Conservation (phyloP, 2,888 invertebrate genomes). For the Callimorpha dominula region DNA sequence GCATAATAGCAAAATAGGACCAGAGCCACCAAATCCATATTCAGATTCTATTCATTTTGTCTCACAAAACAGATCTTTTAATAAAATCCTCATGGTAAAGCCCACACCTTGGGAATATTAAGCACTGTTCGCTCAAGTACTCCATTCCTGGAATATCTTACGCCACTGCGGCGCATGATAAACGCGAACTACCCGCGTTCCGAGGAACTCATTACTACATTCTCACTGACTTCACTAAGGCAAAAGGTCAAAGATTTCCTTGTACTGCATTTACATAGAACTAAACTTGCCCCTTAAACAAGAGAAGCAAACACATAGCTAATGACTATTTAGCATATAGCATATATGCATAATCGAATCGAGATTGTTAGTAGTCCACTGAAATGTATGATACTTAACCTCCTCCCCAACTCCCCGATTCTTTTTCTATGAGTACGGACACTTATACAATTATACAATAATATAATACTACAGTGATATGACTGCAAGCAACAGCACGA, state of each 20-base stretch:
- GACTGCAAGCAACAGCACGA: conserved; percentile 27
- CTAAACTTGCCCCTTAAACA: background rate
- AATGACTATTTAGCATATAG: no score
- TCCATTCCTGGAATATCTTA: conserved; percentile 31
- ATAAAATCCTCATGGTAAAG: conserved; percentile 37
- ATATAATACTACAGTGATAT: background rate
- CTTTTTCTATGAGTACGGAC: no score
- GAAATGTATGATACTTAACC: no score
- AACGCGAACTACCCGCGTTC: conserved; percentile 48
- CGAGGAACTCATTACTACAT: conserved; percentile 53
- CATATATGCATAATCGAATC: no score
- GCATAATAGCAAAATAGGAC: background rate
- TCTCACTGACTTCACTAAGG: conserved; percentile 37
- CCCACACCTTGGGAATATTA: conserved; percentile 33
- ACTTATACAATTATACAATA: no score
- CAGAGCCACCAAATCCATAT: background rate
- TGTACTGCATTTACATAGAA: conserved; percentile 7
- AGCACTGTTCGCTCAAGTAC: conserved; percentile 31
- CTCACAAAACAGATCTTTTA: conserved; percentile 7
- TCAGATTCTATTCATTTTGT: background rate
- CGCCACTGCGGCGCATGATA: conserved; percentile 41
- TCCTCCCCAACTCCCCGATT: no score
- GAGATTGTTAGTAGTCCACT: no score
- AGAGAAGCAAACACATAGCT: background rate
- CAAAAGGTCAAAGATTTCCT: conserved; percentile 23